Evolutionary conservation across 1,140 invertebrate genomes (phyloP), one percentile per base, ranked within the genome.

Genomic region (Drosophila kurseongensis): DNA sequence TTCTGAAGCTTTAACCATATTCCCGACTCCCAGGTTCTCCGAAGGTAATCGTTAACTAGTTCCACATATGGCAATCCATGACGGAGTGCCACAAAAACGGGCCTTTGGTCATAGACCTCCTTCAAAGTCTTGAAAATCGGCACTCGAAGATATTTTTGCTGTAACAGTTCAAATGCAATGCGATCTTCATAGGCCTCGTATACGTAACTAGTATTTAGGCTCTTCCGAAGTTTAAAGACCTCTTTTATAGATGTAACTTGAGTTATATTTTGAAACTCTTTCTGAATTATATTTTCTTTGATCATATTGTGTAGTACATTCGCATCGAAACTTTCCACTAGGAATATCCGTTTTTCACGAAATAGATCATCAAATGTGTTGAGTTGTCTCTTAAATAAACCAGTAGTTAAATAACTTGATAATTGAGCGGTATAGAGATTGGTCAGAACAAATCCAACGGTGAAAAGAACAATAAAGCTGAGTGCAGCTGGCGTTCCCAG

Each of bases 171-270:
- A 48, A 58, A 72, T 23, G 35, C 44, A 13, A 72, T 27, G 4
- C 68, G 66, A 58, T 72, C 68, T 27, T 58, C 68, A 0, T 57
- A 71, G 44, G 68, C 68, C n/a, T 23, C 16, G 18, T 71, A 71
- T 2, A 16, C 36, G 48, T 71, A 72, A 0, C 16, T 18, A 0
- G 66, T 72, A 9, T 72, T 72, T 0, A 72, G 18, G 5, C 16
- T 57, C 14, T 58, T 72, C 0, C 68, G 68, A 14, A 42, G 42
- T 8, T 18, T 40, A 10, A 72, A 71, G 9, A 72, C 44, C 12
- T 58, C 27, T 6, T 47, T 29, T 7, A 71, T 57, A 0, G 67
- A 7, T 8, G 16, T 12, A 2, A 4, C n/a, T 6, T 14, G 1
- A 7, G 35, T 27, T 29, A 71, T 72, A 2, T 18, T 57, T 10